Conservation (phyloP, 2,797 vertebrate genomes). For the Hyperoplus lanceolatus region DNA sequence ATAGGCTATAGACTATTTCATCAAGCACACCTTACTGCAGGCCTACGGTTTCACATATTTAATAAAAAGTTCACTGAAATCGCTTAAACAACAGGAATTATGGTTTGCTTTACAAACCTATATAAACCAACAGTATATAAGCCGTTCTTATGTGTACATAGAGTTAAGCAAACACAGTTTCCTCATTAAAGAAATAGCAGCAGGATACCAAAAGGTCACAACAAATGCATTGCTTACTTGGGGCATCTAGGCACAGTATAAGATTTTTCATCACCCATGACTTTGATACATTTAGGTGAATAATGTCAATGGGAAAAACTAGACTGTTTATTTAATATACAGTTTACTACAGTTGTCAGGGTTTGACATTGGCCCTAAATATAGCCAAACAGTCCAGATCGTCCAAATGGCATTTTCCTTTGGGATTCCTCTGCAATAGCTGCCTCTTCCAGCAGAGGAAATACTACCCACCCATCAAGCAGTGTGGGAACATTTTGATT, state of each 20-base stretch:
- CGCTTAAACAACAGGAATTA: neutral
- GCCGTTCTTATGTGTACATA: too few species aligned
- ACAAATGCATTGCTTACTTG: neutral
- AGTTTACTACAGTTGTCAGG: too few species aligned
- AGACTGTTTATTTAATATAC: neutral
- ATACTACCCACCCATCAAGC: slow-evolving; percentile 1
- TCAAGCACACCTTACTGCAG: too few species aligned
- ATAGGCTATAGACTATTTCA: too few species aligned
- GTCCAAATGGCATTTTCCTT: slow-evolving; percentile 18
- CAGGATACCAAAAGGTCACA: neutral
- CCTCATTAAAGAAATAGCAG: neutral
- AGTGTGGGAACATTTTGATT: neutral
- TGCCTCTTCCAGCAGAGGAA: neutral
- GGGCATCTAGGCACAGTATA: neutral
- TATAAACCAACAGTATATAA: neutral
- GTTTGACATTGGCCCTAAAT: too few species aligned
- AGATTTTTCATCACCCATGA: neutral
- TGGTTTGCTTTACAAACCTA: neutral
- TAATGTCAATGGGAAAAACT: neutral
- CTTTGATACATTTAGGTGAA: neutral
- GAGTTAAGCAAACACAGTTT: neutral
- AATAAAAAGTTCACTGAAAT: too few species aligned
- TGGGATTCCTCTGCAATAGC: neutral
- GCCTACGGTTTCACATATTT: neutral
- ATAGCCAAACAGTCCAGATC: neutral